Evolutionary conservation across 2,113 vertebrate genomes (phyloP), one percentile per base, ranked within the genome.

Genomic region (Monarcha castaneiventris): DNA sequence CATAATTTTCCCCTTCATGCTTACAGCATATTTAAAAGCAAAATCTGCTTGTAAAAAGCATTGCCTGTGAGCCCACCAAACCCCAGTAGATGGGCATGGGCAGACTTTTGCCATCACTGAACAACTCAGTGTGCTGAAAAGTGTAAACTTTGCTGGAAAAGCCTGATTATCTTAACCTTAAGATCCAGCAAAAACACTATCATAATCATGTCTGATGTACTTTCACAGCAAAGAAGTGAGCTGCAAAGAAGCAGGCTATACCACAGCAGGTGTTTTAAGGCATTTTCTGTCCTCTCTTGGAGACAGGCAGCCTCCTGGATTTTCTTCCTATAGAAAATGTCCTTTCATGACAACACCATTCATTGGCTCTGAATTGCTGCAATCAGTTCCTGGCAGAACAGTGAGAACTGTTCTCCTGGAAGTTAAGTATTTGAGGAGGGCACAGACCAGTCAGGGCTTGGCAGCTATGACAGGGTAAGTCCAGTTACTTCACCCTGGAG

Each of bases 321-420:
- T 80, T 80, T 68, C 41, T 85, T 92, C 55, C 33, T 89, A 21
- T 30, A 43, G 64, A 77, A 93, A 55, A 90, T 74, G 13, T 11
- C 30, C 63, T 84, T 85, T 88, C 14, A 9, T 90, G 59, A 29
- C 43, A 46, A 10, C 23, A 21, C 23, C 5, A 8, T 67, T 30
- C 27, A 8, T 85, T 85, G 78, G 29, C 59, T 93, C n/a, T 51
- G 1, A 7, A 56, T 56, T 66, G 51, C 55, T 5, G 4, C 51
- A 48, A 13, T 88, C 79, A 67, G 5, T 84, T 96, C 72, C 27
- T 96, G 95, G 88, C 90, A 92, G 92, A 94, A 90, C 79, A 96
- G 43, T 77, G 72, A 90, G 85, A 74, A 77, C 94, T 84, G 67
- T 14, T 93, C 49, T 91, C 59, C 46, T 88, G 61, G 26, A 86